Evolutionary conservation across 2,113 vertebrate species (phyloP).

Genomic region (Hippocampus mohnikei): DNA sequence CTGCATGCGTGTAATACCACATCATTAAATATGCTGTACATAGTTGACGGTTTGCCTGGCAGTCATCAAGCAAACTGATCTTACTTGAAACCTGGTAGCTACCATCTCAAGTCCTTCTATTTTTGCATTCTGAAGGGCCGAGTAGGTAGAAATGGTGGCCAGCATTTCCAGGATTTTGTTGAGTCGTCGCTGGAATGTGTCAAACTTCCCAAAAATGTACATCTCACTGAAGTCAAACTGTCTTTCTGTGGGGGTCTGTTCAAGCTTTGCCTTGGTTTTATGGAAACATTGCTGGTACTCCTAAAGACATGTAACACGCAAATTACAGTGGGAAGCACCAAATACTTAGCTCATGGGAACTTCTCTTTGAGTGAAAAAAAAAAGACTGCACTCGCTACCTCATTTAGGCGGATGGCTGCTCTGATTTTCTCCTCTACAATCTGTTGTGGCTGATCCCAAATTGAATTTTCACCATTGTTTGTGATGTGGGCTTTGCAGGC

Average conservation of each 20-base stretch:
- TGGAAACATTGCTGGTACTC: conserved; percentile 88
- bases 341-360: not conserved
- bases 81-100: conserved; percentile 83
- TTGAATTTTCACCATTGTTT: conserved; percentile 71
- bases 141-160: conserved; percentile 78
- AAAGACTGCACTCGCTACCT: conserved; percentile 70
- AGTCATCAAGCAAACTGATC: not conserved
- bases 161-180: conserved; percentile 87
- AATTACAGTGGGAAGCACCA: not conserved
- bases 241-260: conserved; percentile 77
- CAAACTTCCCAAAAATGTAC: conserved; percentile 97
- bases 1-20: not conserved
- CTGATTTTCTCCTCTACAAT: conserved; percentile 80
- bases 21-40: not conserved
- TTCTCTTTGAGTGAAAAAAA: not conserved
- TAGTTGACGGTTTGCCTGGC: not conserved
- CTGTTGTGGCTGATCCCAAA: conserved; percentile 87
- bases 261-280: conserved; percentile 79
- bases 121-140: conserved; percentile 81
- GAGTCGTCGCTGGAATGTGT: conserved; percentile 85
- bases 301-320: conserved; percentile 54
- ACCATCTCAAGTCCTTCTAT: conserved; percentile 86
- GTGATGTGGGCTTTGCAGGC: conserved; percentile 88
- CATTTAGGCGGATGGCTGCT: conserved; percentile 83
- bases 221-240: conserved; percentile 94